Percentiles rank a stretch among this genome's conserved stretches.
These are phyloP conservation scores for Tolmerus cingulatus DNA, from an alignment of 2,888 invertebrate genomes.

Conservation along the genomic window DNA sequence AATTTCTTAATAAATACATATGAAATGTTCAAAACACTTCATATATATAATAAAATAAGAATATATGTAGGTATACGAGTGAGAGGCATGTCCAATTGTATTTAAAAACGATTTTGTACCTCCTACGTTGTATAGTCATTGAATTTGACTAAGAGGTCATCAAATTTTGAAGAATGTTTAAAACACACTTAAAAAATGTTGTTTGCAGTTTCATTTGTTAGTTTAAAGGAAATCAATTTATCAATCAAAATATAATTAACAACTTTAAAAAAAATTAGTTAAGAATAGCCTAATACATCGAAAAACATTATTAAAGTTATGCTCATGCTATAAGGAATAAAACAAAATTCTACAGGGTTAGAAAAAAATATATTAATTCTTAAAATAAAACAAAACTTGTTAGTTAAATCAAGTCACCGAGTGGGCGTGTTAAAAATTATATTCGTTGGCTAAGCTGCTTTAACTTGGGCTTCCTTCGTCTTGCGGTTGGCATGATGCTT, in stretches of 20 bases:
- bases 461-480: constrained; percentile 51
- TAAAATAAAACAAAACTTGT: not conserved
- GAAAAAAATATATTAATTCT: not conserved
- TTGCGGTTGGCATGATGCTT: constrained; percentile 55
- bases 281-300: not conserved
- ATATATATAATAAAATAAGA: too few relatives aligned
- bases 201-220: too few relatives aligned
- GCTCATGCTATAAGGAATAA: not conserved
- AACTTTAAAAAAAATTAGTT: too few relatives aligned
- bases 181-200: too few relatives aligned
- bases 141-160: too few relatives aligned
- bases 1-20: too few relatives aligned
- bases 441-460: constrained; percentile 20
- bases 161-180: too few relatives aligned
- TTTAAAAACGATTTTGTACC: too few relatives aligned
- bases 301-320: not conserved
- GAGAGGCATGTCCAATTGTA: too few relatives aligned
- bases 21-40: too few relatives aligned
- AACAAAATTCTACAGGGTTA: not conserved
- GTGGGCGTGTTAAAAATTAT: not conserved
- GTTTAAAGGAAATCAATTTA: not conserved
- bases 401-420: not conserved
- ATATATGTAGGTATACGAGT: too few relatives aligned
- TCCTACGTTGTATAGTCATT: too few relatives aligned
- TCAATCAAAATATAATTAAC: not conserved